These are phyloP conservation scores for Drepana falcataria DNA, from an alignment of 2,888 invertebrate genomes.

Conservation along the genomic window DNA sequence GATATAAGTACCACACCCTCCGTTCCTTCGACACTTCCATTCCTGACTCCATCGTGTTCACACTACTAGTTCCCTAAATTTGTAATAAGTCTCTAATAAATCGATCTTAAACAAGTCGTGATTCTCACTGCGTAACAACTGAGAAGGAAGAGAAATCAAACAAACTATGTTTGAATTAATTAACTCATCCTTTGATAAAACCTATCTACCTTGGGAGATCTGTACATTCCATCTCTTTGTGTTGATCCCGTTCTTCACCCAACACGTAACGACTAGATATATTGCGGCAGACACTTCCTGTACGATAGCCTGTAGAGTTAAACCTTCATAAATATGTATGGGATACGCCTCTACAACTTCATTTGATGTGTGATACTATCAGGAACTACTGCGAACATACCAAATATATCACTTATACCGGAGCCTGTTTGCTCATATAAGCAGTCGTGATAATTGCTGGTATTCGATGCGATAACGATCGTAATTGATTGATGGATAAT, in stretches of 20 bases:
- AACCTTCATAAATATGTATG: constrained; percentile 8
- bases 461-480: neutral
- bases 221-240: constrained; percentile 18
- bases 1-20: too few species aligned
- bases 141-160: neutral
- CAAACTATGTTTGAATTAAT: neutral
- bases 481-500: neutral
- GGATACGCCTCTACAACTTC: constrained; percentile 10
- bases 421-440: neutral
- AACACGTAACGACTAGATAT: neutral
- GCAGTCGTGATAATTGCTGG: neutral
- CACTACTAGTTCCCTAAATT: too few species aligned
- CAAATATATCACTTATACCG: neutral
- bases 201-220: constrained; percentile 16
- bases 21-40: too few species aligned
- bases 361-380: constrained; percentile 4
- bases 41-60: too few species aligned
- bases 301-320: neutral
- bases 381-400: neutral
- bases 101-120: too few species aligned
- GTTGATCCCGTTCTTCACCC: neutral
- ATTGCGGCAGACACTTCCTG: neutral
- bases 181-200: neutral
- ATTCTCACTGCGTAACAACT: too few species aligned
- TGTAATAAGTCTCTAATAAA: too few species aligned